These are phyloP conservation scores for Dinomys branickii DNA, from an alignment of 2,113 vertebrate species.

Conservation along the genomic window DNA sequence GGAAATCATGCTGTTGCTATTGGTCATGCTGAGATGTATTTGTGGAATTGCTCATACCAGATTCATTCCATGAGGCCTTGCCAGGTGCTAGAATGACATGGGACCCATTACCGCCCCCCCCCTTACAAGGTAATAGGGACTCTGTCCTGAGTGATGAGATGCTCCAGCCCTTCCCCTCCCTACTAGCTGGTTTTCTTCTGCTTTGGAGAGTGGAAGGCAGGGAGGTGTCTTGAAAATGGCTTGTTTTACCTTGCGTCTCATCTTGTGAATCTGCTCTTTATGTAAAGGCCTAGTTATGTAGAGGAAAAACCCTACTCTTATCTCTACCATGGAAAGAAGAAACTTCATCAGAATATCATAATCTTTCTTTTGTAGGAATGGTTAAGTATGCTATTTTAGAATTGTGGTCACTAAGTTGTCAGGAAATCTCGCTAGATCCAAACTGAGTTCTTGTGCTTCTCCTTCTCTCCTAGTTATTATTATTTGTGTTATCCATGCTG, in stretches of 20 bases:
- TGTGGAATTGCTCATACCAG: background rate
- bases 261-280: background rate
- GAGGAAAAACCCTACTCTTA: background rate
- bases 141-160: background rate
- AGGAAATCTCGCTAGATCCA: background rate
- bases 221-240: background rate
- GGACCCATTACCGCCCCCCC: accelerated
- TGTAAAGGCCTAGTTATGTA: background rate
- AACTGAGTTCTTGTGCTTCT: background rate
- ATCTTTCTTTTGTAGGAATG: background rate
- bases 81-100: background rate
- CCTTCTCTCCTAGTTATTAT: background rate
- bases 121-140: background rate
- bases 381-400: background rate
- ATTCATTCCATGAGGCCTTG: background rate
- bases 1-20: background rate
- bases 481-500: background rate
- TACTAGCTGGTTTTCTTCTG: background rate
- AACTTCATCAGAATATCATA: slow-evolving; percentile 1
- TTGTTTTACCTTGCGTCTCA: background rate
- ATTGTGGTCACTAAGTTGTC: background rate
- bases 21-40: background rate
- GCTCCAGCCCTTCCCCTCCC: background rate
- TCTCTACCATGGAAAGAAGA: background rate
- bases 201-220: background rate